Evolutionary conservation across 2,797 vertebrate genomes (phyloP), one percentile per base, ranked within the genome.

Genomic region (Siniperca scherzeri): DNA sequence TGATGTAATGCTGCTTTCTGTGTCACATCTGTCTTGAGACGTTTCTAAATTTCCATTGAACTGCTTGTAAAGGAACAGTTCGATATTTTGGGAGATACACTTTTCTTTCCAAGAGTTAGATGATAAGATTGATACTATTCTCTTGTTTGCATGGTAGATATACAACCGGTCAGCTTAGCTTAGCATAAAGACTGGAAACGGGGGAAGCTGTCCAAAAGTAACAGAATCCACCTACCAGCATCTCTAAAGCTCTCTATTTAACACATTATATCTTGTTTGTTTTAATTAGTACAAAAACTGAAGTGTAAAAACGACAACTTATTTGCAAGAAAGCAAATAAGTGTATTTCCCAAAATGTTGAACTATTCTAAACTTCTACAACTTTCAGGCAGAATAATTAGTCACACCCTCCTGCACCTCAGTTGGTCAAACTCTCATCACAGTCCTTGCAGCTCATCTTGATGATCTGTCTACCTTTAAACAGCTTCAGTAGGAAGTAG

Each of bases 391-490:
- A 25, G 22, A 72, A 27, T 25, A 36, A 52, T 27, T 56, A 11
- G 10, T 19, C 16, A 68, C 5, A 17, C 42, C 52, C 36, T 40
- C 14, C 33, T 56, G 48, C 30, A 36, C 25, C 40, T 75, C 55
- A 48, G 19, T 33, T 25, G 22, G 25, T 65, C 40, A 21, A 68
- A 50, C 46, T 52, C 25, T 36, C 33, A 53, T 69, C 62, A 46
- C 16, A 71, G 57, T 44, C 13, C 38, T 53, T 38, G 27, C 25
- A 33, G 7, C 55, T 73, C 17, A 56, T 56, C 22, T 52, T 38
- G 6, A 70, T 68, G 52, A 81, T 22, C 53, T 62, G 27, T 59
- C 27, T 52, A 55, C 27, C 19, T 79, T 44, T 13, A 5, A 53
- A 53, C 16, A 62, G 44, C 52, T 53, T 67, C 22, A 53, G 40